Evolutionary conservation across 2,888 invertebrate species (phyloP).

Genomic region (Philopedon plagiatum): DNA sequence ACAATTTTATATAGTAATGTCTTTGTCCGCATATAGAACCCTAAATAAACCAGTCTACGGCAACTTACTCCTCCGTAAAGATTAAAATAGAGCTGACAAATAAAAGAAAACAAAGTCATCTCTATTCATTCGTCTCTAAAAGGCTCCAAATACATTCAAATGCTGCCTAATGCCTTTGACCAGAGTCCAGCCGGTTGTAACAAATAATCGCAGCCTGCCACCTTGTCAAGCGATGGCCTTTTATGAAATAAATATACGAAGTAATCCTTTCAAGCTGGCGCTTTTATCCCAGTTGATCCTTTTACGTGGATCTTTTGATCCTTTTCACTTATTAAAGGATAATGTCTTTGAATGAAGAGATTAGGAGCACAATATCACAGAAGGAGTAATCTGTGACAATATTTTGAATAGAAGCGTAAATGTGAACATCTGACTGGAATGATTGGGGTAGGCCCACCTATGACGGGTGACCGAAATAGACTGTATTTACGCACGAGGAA

Average conservation of each 20-base stretch:
- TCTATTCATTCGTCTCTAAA: neutral
- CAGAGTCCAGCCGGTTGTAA: slow-evolving; percentile 30
- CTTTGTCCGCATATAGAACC: no score
- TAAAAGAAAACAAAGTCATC: neutral
- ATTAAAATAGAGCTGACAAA: neutral
- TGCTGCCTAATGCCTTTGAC: slow-evolving; percentile 39
- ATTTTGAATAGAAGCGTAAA: slow-evolving; percentile 38
- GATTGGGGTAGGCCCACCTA: neutral
- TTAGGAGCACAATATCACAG: slow-evolving; percentile 36
- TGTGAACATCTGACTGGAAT: slow-evolving; percentile 32
- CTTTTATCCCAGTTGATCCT: slow-evolving; percentile 32
- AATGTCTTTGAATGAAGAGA: slow-evolving; percentile 19
- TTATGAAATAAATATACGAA: slow-evolving; percentile 39
- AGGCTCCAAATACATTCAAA: slow-evolving; percentile 22
- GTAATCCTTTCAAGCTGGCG: slow-evolving; percentile 40
- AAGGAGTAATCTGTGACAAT: no score
- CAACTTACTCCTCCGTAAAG: no score
- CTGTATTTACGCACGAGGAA: no score
- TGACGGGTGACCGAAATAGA: neutral
- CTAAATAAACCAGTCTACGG: no score
- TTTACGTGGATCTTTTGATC: slow-evolving; percentile 36
- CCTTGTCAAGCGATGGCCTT: slow-evolving; percentile 45
- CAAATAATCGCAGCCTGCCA: slow-evolving; percentile 43
- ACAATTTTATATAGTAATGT: no score
- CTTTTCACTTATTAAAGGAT: slow-evolving; percentile 29